phyloP scores from a whole-genome alignment of 2,797 vertebrate genomes.

The Paedocypris micromegethes region DNA sequence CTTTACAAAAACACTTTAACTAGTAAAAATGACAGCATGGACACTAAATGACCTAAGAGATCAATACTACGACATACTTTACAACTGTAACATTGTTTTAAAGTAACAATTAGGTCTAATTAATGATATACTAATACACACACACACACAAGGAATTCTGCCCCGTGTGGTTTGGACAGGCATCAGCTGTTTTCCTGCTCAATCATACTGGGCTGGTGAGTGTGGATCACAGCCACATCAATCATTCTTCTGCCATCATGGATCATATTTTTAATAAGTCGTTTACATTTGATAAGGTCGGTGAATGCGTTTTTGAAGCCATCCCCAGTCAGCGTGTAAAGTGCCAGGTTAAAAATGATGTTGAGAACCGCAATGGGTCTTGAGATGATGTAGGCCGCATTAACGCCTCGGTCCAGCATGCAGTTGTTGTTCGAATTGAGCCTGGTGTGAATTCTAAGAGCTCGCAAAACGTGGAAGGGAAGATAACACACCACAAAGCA shows the following conservation, averaged over 20 bases:
- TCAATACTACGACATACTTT: too few species aligned
- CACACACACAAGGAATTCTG: too few species aligned
- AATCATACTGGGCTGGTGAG: neutral
- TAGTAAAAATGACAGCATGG: too few species aligned
- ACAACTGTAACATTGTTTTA: too few species aligned
- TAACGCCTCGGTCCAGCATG: neutral
- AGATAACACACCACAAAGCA: slow-evolving; percentile 61
- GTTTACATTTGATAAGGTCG: slow-evolving; percentile 29
- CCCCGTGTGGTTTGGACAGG: too few species aligned
- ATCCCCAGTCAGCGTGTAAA: slow-evolving; percentile 62
- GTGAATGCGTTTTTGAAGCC: slow-evolving; percentile 54
- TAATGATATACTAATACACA: too few species aligned
- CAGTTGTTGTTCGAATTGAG: neutral
- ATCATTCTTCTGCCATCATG: neutral
- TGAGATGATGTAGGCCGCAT: slow-evolving; percentile 58
- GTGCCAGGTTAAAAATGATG: slow-evolving; percentile 59
- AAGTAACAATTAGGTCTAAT: too few species aligned
- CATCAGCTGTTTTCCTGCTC: neutral
- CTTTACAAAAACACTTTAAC: too few species aligned
- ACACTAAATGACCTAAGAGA: too few species aligned
- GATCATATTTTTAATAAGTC: neutral
- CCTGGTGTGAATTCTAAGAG: slow-evolving; percentile 47
- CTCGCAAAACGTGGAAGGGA: slow-evolving; percentile 57
- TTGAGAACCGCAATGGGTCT: slow-evolving; percentile 62
- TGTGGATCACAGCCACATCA: neutral